Conservation (phyloP, 2,113 vertebrate genomes). For the Engraulis encrasicolus region DNA sequence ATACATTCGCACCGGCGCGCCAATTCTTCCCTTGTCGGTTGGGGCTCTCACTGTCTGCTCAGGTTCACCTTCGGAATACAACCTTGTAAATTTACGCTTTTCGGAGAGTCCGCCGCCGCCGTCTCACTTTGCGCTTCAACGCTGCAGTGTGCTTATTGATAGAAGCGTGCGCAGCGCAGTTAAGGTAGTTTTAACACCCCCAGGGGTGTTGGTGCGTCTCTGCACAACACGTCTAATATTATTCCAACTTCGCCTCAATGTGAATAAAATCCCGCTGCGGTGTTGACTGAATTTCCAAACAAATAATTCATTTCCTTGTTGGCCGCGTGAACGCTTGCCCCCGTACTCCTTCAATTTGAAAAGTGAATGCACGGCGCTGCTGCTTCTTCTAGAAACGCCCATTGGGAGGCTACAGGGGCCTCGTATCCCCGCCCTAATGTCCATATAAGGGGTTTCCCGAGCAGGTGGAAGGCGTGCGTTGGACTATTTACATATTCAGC, state of each 20-base stretch:
- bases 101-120: background rate
- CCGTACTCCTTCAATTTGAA: slow-evolving; percentile 36
- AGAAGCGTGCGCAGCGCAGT: background rate
- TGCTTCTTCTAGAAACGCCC: background rate
- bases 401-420: background rate
- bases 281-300: background rate
- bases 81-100: background rate
- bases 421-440: background rate
- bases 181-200: background rate
- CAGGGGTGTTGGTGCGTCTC: background rate
- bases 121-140: background rate
- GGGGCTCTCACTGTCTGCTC: background rate
- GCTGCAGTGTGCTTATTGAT: background rate
- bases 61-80: background rate
- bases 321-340: background rate
- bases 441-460: background rate
- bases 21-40: background rate
- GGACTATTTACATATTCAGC: background rate
- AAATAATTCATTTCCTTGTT: slow-evolving; percentile 13
- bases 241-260: background rate
- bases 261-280: background rate
- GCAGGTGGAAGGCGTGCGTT: slow-evolving; percentile 13
- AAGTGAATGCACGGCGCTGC: slow-evolving; percentile 5
- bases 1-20: background rate
- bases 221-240: background rate